Evolutionary conservation across 2,113 vertebrate genomes (phyloP).

Genomic region (Falcunculus frontatus): DNA sequence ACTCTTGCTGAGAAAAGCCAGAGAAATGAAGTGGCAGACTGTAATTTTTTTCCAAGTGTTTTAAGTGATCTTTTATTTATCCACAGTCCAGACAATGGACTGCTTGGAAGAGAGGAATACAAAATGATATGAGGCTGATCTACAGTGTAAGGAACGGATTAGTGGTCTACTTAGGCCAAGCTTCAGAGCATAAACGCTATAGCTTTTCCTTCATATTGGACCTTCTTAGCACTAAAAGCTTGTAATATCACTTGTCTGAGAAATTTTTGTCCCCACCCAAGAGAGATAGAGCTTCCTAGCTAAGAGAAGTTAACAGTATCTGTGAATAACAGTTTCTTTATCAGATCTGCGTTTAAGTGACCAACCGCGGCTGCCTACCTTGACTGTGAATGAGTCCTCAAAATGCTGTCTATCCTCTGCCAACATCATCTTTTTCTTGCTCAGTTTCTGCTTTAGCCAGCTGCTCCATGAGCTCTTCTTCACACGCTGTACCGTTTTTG

Average conservation of each 20-base stretch:
- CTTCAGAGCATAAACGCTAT: not conserved
- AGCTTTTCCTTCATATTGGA: not conserved
- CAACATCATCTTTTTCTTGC: slow-evolving; percentile 18
- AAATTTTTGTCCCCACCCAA: not conserved
- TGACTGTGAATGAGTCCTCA: not conserved
- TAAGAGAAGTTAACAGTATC: not conserved
- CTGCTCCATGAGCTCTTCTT: slow-evolving; percentile 31
- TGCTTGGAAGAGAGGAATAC: not conserved
- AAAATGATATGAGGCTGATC: not conserved
- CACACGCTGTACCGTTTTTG: not conserved
- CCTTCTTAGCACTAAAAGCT: not conserved
- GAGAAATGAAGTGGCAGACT: not conserved
- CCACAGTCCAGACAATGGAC: not conserved
- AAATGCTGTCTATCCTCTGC: slow-evolving; percentile 13
- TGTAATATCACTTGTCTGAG: not conserved
- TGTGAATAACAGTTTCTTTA: not conserved
- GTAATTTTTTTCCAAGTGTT: not conserved
- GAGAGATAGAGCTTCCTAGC: not conserved
- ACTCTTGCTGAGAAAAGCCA: not conserved
- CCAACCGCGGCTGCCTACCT: not conserved
- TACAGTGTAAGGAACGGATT: not conserved
- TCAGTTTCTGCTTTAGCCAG: slow-evolving; percentile 47
- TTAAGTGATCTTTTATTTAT: not conserved
- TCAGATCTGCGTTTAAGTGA: not conserved
- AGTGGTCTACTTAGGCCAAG: not conserved